A percentile compares a stretch with the other conserved stretches of the same genome.
These are phyloP conservation scores for Cataglyphis albicans DNA, from an alignment of 2,888 invertebrate genomes.

Conservation along the genomic window DNA sequence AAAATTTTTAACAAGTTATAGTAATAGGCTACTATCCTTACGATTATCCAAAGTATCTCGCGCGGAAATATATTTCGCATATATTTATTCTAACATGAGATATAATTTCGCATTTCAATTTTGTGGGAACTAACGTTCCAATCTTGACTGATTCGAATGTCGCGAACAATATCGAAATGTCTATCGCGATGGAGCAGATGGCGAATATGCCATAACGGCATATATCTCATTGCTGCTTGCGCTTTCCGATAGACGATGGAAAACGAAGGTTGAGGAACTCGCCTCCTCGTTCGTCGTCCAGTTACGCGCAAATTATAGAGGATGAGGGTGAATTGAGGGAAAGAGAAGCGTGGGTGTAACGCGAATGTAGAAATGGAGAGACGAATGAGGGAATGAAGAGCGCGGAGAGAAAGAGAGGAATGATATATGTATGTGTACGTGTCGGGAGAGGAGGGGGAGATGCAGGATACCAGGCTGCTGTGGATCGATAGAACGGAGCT, in stretches of 20 bases:
- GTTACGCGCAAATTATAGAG: conserved; percentile 32
- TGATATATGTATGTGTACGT: background rate
- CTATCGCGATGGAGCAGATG: conserved; percentile 24
- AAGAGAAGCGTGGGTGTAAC: conserved; percentile 19
- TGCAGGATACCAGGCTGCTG: conserved; percentile 64
- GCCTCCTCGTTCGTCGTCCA: conserved; percentile 27
- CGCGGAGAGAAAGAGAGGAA: background rate
- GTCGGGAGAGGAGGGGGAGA: conserved; percentile 47
- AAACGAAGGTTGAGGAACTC: conserved; percentile 45
- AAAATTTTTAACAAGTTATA: background rate
- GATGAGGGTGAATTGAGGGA: conserved; percentile 21
- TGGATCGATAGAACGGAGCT: conserved; percentile 81
- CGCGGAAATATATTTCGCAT: background rate
- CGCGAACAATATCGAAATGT: conserved; percentile 30
- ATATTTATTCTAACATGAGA: background rate
- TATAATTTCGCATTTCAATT: background rate
- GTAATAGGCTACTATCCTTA: background rate
- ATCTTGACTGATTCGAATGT: background rate
- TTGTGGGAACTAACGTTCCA: conserved; percentile 2
- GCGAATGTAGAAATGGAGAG: conserved; percentile 25
- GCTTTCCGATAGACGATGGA: conserved; percentile 31
- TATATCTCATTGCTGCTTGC: conserved; percentile 4
- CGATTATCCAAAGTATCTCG: background rate
- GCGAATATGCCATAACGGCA: conserved; percentile 12
- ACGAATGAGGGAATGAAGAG: conserved; percentile 31